Evolutionary conservation across 2,113 vertebrate genomes (phyloP).

Genomic region (Oncorhynchus masou): DNA sequence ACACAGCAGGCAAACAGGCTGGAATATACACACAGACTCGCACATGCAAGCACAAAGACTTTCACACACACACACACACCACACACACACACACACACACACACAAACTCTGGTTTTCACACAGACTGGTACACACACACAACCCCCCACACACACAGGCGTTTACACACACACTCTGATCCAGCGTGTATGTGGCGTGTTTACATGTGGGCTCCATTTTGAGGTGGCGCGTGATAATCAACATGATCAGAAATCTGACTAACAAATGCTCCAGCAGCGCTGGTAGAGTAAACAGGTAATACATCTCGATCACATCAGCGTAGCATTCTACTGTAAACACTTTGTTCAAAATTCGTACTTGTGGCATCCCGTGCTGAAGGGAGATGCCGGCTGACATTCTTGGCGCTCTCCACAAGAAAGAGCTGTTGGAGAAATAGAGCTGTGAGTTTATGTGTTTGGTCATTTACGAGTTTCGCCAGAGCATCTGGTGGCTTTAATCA

Average conservation of each 20-base stretch:
- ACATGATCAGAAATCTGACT: slow-evolving; percentile 62
- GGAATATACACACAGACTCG: background rate
- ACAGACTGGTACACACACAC: slow-evolving; percentile 7
- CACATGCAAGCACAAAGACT: background rate
- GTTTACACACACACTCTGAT: no score
- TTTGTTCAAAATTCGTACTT: slow-evolving; percentile 45
- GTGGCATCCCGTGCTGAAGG: slow-evolving; percentile 11
- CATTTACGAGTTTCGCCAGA: slow-evolving; percentile 14
- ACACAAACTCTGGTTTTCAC: slow-evolving; percentile 22
- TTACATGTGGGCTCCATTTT: slow-evolving; percentile 63
- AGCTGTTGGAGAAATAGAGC: background rate
- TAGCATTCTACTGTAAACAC: slow-evolving; percentile 66
- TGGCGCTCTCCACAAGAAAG: slow-evolving; percentile 66
- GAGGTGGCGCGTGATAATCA: slow-evolving; percentile 61
- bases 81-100: slow-evolving; percentile 24
- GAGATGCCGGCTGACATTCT: slow-evolving; percentile 61
- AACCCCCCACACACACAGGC: no score
- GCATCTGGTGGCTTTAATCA: slow-evolving; percentile 69
- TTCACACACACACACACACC: slow-evolving; percentile 35
- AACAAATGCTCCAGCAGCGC: slow-evolving; percentile 42
- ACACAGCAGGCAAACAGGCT: slow-evolving; percentile 17
- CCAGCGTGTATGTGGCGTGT: slow-evolving; percentile 37
- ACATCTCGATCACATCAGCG: slow-evolving; percentile 67
- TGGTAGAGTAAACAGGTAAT: slow-evolving; percentile 71
- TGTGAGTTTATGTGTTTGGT: slow-evolving; percentile 42